Evolutionary conservation across 2,797 vertebrate species (phyloP).

Genomic region (Smutsia gigantea): DNA sequence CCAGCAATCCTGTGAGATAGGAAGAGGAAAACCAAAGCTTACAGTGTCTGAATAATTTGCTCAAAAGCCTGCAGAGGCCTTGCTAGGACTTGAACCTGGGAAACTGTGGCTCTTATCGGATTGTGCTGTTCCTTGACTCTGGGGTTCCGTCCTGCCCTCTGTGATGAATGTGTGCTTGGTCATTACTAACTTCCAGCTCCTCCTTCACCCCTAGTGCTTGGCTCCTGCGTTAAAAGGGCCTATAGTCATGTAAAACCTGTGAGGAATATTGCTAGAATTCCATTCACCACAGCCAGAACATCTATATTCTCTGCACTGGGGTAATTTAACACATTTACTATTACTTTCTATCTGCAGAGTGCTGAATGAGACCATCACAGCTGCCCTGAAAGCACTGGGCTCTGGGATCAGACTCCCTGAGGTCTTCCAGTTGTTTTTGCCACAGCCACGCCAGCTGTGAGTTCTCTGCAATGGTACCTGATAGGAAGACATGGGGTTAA

Average conservation of each 20-base stretch:
- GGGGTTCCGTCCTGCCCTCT: neutral
- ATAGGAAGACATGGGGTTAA: neutral
- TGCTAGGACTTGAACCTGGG: neutral
- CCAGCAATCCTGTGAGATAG: neutral
- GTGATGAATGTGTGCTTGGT: neutral
- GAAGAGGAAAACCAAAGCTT: neutral
- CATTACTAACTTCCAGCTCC: neutral
- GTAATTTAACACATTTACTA: neutral
- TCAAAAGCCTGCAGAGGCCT: neutral
- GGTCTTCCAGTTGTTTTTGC: neutral
- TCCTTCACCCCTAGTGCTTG: no score
- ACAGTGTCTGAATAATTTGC: neutral
- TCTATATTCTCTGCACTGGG: neutral
- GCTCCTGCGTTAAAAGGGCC: neutral
- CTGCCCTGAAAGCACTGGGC: neutral
- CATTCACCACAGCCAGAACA: neutral
- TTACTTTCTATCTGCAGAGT: neutral
- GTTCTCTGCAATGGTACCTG: no score
- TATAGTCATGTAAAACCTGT: neutral
- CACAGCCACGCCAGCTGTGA: neutral
- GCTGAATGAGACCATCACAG: no score
- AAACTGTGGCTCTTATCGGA: neutral
- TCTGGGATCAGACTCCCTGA: neutral
- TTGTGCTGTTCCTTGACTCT: neutral
- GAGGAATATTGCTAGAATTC: neutral